Base-by-base conservation (phyloP, 2,797 vertebrate species). In the Amniataba percoides region DNA sequence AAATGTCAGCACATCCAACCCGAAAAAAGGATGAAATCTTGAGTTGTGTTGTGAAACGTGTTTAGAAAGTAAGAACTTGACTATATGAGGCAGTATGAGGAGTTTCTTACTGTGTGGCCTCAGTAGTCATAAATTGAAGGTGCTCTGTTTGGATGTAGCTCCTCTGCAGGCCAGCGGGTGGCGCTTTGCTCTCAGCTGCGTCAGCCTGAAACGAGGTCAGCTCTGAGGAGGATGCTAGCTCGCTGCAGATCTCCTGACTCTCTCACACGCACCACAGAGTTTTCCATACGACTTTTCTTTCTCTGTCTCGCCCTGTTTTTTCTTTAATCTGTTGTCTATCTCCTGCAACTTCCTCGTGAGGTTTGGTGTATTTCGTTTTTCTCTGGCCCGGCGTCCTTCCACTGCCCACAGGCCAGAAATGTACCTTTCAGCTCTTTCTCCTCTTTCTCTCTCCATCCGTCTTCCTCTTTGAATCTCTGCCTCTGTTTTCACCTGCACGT, bases 121-220 rank as follows among this genome's bases (percentile, higher is more conserved):
- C 27, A 31, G 27, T 31, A 5, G 27, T 31, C 27, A 31, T 31
- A 31, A 31, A 31, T 31, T 31, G 27, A 31, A 31, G 27, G 5
- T 31, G 7, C 31, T 52, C 4, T 18, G 2, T 21, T 5, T 9
- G 18, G 11, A 9, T 48, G 62, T 10, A 19, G 3, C 0, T 45
- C 52, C 15, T 25, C 15, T 67, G 7, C 0, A 1, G 59, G 53
- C 78, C 88, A 84, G 81, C 71, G 64, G 89, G 89, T 63, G 88
- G 83, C 34, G 66, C 84, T 86, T 76, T 58, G 58, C 74, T 73
- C 72, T 53, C 78, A 72, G 63, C 71, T 68, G 71, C 80, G 25
- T 71, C 39, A n/a, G 42, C 48, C 21, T 67, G 8, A 88, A 91
- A 91, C 62, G 79, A 88, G 91, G 84, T 89, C 88, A 90, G 64